Evolutionary conservation across 2,888 invertebrate genomes (phyloP).

Genomic region (Agrotis puta): DNA sequence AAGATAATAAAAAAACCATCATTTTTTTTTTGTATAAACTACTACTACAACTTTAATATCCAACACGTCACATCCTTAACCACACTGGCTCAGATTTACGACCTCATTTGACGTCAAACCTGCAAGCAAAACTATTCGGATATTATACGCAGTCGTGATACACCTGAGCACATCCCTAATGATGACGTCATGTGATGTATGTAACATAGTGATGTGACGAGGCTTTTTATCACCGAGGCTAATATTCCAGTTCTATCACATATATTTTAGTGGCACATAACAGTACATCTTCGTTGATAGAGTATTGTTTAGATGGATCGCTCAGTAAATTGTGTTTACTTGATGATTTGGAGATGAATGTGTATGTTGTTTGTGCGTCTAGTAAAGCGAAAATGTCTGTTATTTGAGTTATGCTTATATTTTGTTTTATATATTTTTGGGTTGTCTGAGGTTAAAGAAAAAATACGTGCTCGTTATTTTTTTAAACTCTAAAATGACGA

Average conservation of each 20-base stretch:
- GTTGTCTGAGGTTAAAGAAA: not conserved
- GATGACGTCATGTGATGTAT: constrained; percentile 50
- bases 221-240: constrained; percentile 56
- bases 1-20: not conserved
- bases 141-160: constrained; percentile 31
- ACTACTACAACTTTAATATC: constrained; percentile 44
- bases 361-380: constrained; percentile 25
- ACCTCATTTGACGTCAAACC: constrained; percentile 40
- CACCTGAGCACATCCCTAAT: constrained; percentile 57
- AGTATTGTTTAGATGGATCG: constrained; percentile 30
- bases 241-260: constrained; percentile 42
- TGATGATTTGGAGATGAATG: constrained; percentile 21
- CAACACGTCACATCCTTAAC: constrained; percentile 27
- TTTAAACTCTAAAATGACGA: no score
- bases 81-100: constrained; percentile 48
- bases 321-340: constrained; percentile 36
- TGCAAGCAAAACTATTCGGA: constrained; percentile 30
- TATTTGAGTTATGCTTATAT: not conserved
- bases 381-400: not conserved
- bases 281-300: constrained; percentile 46
- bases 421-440: not conserved
- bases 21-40: constrained; percentile 16
- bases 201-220: constrained; percentile 43
- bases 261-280: constrained; percentile 52
- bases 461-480: no score